These are phyloP conservation scores for Lamprologus lemairii DNA, from an alignment of 2,113 vertebrate genomes.

Conservation along the genomic window DNA sequence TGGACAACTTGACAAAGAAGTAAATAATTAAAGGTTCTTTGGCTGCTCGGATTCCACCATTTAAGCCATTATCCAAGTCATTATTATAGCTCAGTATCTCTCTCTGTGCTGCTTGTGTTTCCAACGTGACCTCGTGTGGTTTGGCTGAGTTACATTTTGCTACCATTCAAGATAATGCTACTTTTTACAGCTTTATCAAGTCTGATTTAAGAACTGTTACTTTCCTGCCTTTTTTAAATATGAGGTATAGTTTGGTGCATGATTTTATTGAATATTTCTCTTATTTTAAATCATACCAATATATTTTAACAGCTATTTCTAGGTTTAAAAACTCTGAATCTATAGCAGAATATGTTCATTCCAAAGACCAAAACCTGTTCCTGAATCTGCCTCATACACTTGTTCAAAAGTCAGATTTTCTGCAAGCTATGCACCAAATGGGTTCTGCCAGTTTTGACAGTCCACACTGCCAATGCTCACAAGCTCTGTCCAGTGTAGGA, in stretches of 20 bases:
- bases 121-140: fast-evolving
- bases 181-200: not conserved
- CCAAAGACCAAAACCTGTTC: not conserved
- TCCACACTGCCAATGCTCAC: not conserved
- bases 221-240: not conserved
- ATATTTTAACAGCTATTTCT: not conserved
- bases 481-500: not conserved
- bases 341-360: not conserved
- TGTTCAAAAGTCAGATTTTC: not conserved
- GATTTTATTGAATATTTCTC: not conserved
- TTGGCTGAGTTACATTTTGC: not conserved
- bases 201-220: not conserved
- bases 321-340: not conserved
- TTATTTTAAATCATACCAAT: not conserved
- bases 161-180: not conserved
- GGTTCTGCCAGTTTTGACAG: not conserved
- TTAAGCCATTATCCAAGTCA: not conserved
- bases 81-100: not conserved
- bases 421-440: not conserved
- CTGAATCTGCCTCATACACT: not conserved
- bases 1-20: not conserved
- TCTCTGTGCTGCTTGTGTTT: not conserved
- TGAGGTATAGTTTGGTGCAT: not conserved
- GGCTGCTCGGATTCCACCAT: not conserved
- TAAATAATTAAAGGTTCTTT: not conserved